Evolutionary conservation across 53 echinoderm and acorn worm genomes (phyloP).

Genomic region (Apostichopus leukothele): DNA sequence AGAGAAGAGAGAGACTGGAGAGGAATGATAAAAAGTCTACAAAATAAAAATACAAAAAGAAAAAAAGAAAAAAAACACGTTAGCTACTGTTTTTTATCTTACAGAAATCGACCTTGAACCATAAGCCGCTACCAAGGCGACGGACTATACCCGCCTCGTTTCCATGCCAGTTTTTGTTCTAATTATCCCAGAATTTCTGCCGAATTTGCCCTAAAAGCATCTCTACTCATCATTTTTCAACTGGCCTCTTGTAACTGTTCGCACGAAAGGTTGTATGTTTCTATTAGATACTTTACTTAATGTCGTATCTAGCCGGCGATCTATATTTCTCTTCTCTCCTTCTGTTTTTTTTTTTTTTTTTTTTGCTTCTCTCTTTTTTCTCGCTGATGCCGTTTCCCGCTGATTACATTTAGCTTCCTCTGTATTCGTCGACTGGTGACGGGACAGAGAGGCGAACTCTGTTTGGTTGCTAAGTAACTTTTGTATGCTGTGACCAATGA

Average conservation of each 20-base stretch:
- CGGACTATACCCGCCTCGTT: constrained; percentile 23
- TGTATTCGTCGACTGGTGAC: constrained; percentile 13
- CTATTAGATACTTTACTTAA: constrained; percentile 44
- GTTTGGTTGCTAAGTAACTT: constrained; percentile 45
- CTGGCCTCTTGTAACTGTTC: constrained; percentile 26
- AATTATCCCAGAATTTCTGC: constrained; percentile 46
- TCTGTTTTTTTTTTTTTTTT: not conserved
- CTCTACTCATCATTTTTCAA: constrained; percentile 33
- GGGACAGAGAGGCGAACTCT: constrained; percentile 25
- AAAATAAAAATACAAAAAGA: not conserved
- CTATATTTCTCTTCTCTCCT: not conserved
- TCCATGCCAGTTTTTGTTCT: constrained; percentile 38
- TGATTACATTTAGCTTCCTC: constrained; percentile 43
- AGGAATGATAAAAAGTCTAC: no score
- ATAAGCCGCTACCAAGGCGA: constrained; percentile 33
- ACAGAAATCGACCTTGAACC: constrained; percentile 27
- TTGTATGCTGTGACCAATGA: constrained; percentile 46
- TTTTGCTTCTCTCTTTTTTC: not conserved
- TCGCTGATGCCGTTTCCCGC: constrained; percentile 21
- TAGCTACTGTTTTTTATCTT: not conserved
- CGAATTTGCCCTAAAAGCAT: constrained; percentile 48
- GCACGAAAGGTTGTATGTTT: constrained; percentile 26
- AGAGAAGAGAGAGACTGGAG: not conserved
- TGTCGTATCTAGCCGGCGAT: constrained; percentile 27
- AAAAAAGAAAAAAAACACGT: not conserved